A percentile compares a stretch with the other conserved stretches of the same genome.
phyloP scores from a whole-genome alignment of 2,113 vertebrate genomes.

The Nanger granti region DNA sequence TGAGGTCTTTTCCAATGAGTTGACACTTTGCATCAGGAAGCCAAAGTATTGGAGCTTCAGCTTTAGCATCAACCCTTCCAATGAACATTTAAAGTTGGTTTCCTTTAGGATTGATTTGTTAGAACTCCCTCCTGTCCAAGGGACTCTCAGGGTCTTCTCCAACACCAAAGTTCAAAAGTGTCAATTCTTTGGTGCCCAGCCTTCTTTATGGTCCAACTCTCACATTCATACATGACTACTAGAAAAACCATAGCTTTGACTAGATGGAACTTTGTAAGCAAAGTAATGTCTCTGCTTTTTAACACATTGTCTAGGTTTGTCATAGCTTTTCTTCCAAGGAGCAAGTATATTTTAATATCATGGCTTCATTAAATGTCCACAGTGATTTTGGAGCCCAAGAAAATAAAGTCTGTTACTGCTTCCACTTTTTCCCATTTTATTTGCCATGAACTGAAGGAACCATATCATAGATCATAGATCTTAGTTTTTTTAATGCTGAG shows the following conservation, averaged over 20 bases:
- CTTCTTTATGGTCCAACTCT: neutral
- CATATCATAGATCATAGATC: neutral
- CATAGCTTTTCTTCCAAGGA: neutral
- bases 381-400: neutral
- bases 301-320: neutral
- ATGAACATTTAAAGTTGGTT: neutral
- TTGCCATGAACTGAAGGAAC: neutral
- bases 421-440: neutral
- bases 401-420: neutral
- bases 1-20: neutral
- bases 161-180: neutral
- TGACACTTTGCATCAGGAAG: neutral
- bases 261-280: neutral
- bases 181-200: neutral
- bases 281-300: neutral
- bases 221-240: neutral
- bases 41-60: neutral
- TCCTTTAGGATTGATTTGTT: neutral
- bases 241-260: neutral
- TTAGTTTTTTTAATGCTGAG: neutral
- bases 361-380: neutral
- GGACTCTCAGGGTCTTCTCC: neutral
- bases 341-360: neutral
- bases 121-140: neutral
- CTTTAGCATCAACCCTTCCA: neutral